A percentile compares a stretch with the other conserved stretches of the same genome.
Conservation (phyloP, 1,140 invertebrate genomes). For the Nixonia krombeini region DNA sequence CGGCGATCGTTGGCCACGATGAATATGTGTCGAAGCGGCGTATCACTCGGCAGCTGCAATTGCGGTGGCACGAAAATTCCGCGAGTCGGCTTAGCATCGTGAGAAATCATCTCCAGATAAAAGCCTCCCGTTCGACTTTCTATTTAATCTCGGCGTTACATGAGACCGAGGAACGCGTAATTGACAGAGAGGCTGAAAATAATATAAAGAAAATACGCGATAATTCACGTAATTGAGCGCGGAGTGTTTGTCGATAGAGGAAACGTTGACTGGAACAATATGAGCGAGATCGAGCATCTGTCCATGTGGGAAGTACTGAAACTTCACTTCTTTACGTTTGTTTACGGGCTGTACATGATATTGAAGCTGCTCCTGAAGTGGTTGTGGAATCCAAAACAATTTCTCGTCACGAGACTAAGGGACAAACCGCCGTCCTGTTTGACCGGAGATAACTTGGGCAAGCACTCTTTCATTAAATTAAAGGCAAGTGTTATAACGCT, state of each 20-base stretch:
- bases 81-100: background rate
- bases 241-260: background rate
- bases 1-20: background rate
- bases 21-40: background rate
- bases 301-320: conserved; percentile 67
- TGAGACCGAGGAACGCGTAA: too few relatives aligned
- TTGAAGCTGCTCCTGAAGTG: conserved; percentile 68
- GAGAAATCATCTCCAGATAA: background rate
- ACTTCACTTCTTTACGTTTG: conserved; percentile 70
- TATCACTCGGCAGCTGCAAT: background rate
- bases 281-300: conserved; percentile 66
- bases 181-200: too few relatives aligned
- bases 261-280: conserved; percentile 10
- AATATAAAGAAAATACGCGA: background rate
- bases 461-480: conserved; percentile 78
- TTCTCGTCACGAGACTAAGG: conserved; percentile 63
- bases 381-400: conserved; percentile 72
- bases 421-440: conserved; percentile 77
- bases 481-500: conserved; percentile 74
- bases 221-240: background rate
- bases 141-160: background rate
- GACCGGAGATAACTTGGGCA: conserved; percentile 74
- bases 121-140: background rate
- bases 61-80: background rate
- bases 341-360: conserved; percentile 73